These are phyloP conservation scores for Nymphalis polychloros DNA, from an alignment of 2,888 invertebrate genomes.

Conservation along the genomic window DNA sequence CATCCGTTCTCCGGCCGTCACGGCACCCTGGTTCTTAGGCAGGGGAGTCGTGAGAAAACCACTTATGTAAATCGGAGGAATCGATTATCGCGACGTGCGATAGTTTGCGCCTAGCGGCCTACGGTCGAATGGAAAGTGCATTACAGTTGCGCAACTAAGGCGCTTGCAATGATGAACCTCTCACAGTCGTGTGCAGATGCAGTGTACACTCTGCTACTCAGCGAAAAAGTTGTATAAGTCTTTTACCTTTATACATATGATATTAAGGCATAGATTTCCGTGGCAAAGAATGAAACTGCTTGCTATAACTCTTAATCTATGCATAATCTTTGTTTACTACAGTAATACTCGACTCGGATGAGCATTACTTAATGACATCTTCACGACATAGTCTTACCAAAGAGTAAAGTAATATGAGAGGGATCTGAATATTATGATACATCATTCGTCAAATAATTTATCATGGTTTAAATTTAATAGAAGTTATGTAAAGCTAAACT, in stretches of 20 bases:
- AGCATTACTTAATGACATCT: slow-evolving; percentile 23
- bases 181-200: slow-evolving; percentile 34
- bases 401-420: slow-evolving; percentile 4
- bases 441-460: slow-evolving; percentile 17
- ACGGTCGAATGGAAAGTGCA: slow-evolving; percentile 71
- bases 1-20: slow-evolving; percentile 69
- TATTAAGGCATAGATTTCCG: slow-evolving; percentile 8
- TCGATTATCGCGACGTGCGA: slow-evolving; percentile 69
- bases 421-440: slow-evolving; percentile 17
- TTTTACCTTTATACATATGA: slow-evolving; percentile 10
- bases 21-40: slow-evolving; percentile 65
- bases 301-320: background rate
- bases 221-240: slow-evolving; percentile 6
- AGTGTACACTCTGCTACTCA: slow-evolving; percentile 17
- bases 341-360: slow-evolving; percentile 15
- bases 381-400: slow-evolving; percentile 23
- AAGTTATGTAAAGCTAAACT: background rate
- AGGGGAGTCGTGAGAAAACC: slow-evolving; percentile 74
- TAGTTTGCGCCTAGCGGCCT: slow-evolving; percentile 47
- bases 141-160: slow-evolving; percentile 58
- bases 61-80: slow-evolving; percentile 75
- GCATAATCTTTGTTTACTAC: slow-evolving; percentile 8
- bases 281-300: background rate
- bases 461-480: background rate
- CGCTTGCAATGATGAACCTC: slow-evolving; percentile 46